Percentiles rank a stretch among this genome's conserved stretches.
Conservation (phyloP, 2,888 invertebrate species). For the Andricus curvator region DNA sequence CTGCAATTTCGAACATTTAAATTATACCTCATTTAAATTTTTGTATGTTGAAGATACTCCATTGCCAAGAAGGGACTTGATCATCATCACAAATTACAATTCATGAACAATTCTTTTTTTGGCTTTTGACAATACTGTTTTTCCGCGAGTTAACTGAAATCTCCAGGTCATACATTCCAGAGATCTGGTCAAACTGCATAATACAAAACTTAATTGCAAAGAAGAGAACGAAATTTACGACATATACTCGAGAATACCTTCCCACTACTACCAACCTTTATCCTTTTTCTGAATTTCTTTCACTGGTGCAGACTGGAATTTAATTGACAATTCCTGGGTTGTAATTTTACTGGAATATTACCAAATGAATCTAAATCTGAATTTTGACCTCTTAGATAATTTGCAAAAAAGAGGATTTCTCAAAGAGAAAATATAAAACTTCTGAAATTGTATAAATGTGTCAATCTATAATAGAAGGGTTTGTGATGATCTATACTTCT, state of each 20-base stretch:
- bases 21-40: not conserved
- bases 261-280: not conserved
- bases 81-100: slow-evolving; percentile 7
- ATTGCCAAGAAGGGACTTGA: not conserved
- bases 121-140: not conserved
- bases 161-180: slow-evolving; percentile 2
- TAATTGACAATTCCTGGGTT: not conserved
- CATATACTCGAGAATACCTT: slow-evolving; percentile 6
- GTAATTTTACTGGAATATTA: not conserved
- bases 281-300: slow-evolving; percentile 6
- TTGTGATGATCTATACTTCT: not conserved
- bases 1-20: not conserved
- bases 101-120: not conserved
- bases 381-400: not conserved
- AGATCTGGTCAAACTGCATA: not conserved
- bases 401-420: not conserved
- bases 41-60: not conserved
- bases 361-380: not conserved
- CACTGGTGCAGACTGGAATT: not conserved
- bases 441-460: not conserved
- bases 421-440: no score
- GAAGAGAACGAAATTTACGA: slow-evolving; percentile 13
- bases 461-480: not conserved
- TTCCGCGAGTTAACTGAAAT: not conserved
- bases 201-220: slow-evolving; percentile 12